A percentile compares a stretch with the other conserved stretches of the same genome.
phyloP scores from a whole-genome alignment of 2,888 invertebrate species.

The Scrobipalpa atriplicella region DNA sequence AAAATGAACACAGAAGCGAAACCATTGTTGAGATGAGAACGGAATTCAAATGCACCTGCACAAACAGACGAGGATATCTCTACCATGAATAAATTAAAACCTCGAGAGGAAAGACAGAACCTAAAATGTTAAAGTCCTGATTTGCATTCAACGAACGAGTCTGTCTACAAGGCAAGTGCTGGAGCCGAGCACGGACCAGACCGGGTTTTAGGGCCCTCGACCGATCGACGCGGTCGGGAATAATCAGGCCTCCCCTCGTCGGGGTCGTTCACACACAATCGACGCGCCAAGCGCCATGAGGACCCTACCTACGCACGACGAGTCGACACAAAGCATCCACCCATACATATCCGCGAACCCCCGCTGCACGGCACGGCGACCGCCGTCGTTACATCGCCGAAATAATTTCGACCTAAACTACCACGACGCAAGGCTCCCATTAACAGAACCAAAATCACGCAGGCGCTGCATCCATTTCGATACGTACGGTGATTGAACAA shows the following conservation, averaged over 20 bases:
- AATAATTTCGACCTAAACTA: conserved; percentile 45
- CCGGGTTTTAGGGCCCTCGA: conserved; percentile 71
- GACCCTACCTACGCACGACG: conserved; percentile 75
- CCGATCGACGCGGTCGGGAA: conserved; percentile 71
- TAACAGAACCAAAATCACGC: conserved; percentile 40
- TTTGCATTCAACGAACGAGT: conserved; percentile 63
- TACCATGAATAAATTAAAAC: conserved; percentile 22
- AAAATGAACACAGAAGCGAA: conserved; percentile 42
- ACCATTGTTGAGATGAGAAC: conserved; percentile 23
- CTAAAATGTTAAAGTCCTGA: conserved; percentile 60
- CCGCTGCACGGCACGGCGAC: conserved; percentile 49
- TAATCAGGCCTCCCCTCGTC: conserved; percentile 77
- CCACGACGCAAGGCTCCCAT: conserved; percentile 34
- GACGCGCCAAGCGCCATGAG: conserved; percentile 59
- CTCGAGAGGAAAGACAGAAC: conserved; percentile 41
- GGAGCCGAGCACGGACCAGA: conserved; percentile 46
- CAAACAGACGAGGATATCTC: conserved; percentile 10
- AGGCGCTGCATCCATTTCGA: conserved; percentile 57
- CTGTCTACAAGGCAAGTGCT: conserved; percentile 41
- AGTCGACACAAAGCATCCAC: conserved; percentile 72
- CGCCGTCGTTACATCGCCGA: conserved; percentile 28
- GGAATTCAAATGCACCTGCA: conserved; percentile 23
- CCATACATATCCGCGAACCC: conserved; percentile 52
- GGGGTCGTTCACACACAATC: conserved; percentile 81
- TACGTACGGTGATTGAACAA: conserved; percentile 42